Evolutionary conservation across 2,888 invertebrate species (phyloP).

Genomic region (Glomeris marginata): DNA sequence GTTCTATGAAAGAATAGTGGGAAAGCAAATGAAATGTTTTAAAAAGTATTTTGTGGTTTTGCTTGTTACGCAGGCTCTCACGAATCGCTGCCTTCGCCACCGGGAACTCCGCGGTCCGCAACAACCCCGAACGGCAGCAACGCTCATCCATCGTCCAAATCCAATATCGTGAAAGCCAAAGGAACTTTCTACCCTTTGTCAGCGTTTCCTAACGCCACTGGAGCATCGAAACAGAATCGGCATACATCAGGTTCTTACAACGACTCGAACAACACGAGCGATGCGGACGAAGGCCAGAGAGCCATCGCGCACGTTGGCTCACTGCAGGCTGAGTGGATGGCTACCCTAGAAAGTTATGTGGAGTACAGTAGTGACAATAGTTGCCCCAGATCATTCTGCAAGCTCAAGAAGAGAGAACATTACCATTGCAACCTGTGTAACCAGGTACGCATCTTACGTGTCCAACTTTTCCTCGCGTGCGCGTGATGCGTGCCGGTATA

Average conservation of each 20-base stretch:
- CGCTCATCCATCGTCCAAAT: background rate
- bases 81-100: conserved; percentile 15
- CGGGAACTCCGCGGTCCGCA: conserved; percentile 15
- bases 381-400: conserved; percentile 63
- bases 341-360: conserved; percentile 24
- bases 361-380: conserved; percentile 47
- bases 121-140: conserved; percentile 16
- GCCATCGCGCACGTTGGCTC: conserved; percentile 14
- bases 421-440: conserved; percentile 67
- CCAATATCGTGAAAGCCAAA: conserved; percentile 66
- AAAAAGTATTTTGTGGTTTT: no score
- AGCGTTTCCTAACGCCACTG: conserved; percentile 28
- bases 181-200: conserved; percentile 83
- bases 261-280: conserved; percentile 9
- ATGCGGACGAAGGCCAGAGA: conserved; percentile 14
- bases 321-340: conserved; percentile 14
- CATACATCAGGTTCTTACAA: no score
- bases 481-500: no score
- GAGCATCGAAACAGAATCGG: no score
- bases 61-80: no score
- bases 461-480: no score
- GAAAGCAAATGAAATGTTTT: no score
- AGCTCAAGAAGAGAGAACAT: conserved; percentile 58
- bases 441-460: conserved; percentile 42
- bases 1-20: no score